Base-by-base conservation (phyloP, 2,888 invertebrate genomes). In the Eledone cirrhosa region DNA sequence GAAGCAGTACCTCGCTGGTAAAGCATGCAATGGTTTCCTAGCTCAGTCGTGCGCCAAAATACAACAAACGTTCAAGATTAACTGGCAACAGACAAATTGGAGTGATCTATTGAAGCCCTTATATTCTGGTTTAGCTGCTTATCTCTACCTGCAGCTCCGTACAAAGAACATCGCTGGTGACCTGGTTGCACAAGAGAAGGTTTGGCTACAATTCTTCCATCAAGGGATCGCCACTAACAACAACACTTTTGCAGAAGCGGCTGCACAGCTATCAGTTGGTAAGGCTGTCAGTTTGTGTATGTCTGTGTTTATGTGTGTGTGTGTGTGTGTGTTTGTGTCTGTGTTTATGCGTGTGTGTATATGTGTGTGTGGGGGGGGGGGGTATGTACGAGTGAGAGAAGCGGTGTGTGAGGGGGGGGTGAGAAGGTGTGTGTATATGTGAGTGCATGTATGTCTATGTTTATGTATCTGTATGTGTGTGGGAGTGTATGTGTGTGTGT, bases 31-130 rank as follows among this genome's bases (percentile, higher is more conserved):
- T 0, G 72, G 72, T 13, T n/a, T n/a, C 2, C 31, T 72, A 11
- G 22, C 5, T 3, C 7, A 0, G 7, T 4, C 29, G n/a, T 72
- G 72, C n/a, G 2, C 3, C 14, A 41, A 72, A 31, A 72, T 72
- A 4, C 31, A 33, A 31, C 2, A 8, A 22, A 2, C 22, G 22
- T 72, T 72, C 41, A 22, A 33, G 0, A 72, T 72, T 19, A 41
- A 72, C n/a, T 72, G 72, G 72, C 19, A 14, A 72, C 22, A 33
- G n/a, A 72, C 72, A 14, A 14, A 24, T 7, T 72, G 72, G 72
- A 19, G n/a, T 13, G 72, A 72, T 72, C 72, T 72, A 13, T 5
- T 72, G 22, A 72, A 72, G 8, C 72, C 72, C 22, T 72, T 72
- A 4, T 72, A 72, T 72, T 72, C 72, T 1, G 72, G 41, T 33